A percentile compares a stretch with the other conserved stretches of the same genome.
These are phyloP conservation scores for Epiblema foenella DNA, from an alignment of 2,888 invertebrate genomes.

Conservation along the genomic window DNA sequence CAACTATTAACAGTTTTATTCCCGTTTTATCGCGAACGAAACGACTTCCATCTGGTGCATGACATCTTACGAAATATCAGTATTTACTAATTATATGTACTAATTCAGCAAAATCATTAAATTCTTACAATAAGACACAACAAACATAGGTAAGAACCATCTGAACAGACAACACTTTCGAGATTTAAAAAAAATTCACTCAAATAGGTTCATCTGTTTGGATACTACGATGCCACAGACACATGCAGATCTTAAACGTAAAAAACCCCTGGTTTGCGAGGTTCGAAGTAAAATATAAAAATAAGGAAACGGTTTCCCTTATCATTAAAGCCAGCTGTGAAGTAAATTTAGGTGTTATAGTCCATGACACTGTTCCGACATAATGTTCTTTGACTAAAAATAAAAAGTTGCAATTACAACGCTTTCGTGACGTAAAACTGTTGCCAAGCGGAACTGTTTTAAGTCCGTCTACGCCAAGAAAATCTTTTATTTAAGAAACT, in stretches of 20 bases:
- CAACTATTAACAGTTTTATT: conserved; percentile 15
- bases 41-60: background rate
- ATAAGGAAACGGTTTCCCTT: background rate
- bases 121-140: no score
- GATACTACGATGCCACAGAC: no score
- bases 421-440: conserved; percentile 58
- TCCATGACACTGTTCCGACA: conserved; percentile 14
- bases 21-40: background rate
- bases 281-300: background rate
- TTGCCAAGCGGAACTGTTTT: conserved; percentile 60
- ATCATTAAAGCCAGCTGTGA: background rate
- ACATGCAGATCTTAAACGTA: no score
- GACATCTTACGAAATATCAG: background rate
- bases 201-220: no score
- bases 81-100: background rate
- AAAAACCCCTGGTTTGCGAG: no score
- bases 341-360: background rate
- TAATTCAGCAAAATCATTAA: no score
- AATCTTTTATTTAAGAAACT: conserved; percentile 63
- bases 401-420: conserved; percentile 47
- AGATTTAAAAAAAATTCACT: no score
- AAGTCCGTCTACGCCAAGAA: conserved; percentile 52
- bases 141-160: no score
- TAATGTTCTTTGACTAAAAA: conserved; percentile 35
- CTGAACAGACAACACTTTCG: no score